Conservation (phyloP, 2,113 vertebrate genomes). For the Brachirus orientalis region DNA sequence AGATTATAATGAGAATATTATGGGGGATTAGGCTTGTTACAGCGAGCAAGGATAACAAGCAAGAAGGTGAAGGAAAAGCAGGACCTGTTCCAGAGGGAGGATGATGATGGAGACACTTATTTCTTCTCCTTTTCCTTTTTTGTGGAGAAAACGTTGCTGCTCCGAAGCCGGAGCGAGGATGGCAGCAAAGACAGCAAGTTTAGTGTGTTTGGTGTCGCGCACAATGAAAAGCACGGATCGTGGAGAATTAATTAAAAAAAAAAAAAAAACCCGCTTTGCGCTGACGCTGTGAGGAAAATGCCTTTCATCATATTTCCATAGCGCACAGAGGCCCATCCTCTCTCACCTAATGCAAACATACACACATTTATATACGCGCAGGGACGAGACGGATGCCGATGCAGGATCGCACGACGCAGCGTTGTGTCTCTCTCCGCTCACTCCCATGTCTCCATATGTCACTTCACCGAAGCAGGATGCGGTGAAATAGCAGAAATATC, state of each 20-base stretch:
- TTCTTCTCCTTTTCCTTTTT: slow-evolving; percentile 4
- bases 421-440: background rate
- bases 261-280: too few relatives aligned
- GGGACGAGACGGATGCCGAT: slow-evolving; percentile 62
- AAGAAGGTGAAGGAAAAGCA: background rate
- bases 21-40: slow-evolving; percentile 49
- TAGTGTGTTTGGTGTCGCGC: too few relatives aligned
- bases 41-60: slow-evolving; percentile 1
- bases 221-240: too few relatives aligned
- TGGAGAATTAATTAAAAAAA: too few relatives aligned
- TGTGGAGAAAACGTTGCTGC: background rate
- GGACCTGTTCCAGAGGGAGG: slow-evolving; percentile 43
- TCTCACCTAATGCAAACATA: slow-evolving; percentile 59
- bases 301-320: too few relatives aligned
- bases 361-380: slow-evolving; percentile 18
- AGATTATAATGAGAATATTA: slow-evolving; percentile 57
- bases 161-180: too few relatives aligned
- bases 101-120: slow-evolving; percentile 44
- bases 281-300: too few relatives aligned
- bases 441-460: background rate
- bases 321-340: slow-evolving; percentile 70
- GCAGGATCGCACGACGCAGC: slow-evolving; percentile 42
- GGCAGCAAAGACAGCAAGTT: too few relatives aligned
- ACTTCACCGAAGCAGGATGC: background rate
- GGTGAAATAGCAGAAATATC: background rate